Evolutionary conservation across 2,888 invertebrate species (phyloP).

Genomic region (Callyntrura guangdongensis): DNA sequence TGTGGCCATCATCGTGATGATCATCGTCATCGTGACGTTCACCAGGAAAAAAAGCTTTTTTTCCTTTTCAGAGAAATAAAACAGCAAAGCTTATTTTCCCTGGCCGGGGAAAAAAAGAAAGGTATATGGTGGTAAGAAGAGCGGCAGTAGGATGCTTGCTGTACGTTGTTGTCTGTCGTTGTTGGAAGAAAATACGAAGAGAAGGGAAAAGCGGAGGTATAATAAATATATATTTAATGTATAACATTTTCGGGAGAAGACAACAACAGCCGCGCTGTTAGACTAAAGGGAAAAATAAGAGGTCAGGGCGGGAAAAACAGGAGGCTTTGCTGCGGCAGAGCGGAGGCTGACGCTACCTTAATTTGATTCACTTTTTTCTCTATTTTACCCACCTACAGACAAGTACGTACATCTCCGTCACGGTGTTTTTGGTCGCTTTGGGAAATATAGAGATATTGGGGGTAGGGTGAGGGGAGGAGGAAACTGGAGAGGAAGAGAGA

Average conservation of each 20-base stretch:
- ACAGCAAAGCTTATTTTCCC: too few species aligned
- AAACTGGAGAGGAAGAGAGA: constrained; percentile 16
- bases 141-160: background rate
- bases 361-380: constrained; percentile 73
- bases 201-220: constrained; percentile 12
- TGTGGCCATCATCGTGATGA: background rate
- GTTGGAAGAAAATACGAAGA: constrained; percentile 22
- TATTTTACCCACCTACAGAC: background rate
- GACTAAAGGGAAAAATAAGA: too few species aligned
- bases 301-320: constrained; percentile 64
- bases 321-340: constrained; percentile 62
- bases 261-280: too few species aligned
- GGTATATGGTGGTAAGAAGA: background rate
- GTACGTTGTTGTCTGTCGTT: background rate
- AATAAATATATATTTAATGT: constrained; percentile 26
- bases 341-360: constrained; percentile 44
- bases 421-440: background rate
- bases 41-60: constrained; percentile 12
- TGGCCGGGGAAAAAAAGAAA: constrained; percentile 3
- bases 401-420: too few species aligned
- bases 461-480: constrained; percentile 8
- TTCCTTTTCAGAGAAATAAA: too few species aligned
- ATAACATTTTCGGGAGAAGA: too few species aligned
- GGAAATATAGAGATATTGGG: constrained; percentile 27
- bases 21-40: constrained; percentile 31